Evolutionary conservation across 2,797 vertebrate genomes (phyloP).

Genomic region (Urocyon cinereoargenteus): DNA sequence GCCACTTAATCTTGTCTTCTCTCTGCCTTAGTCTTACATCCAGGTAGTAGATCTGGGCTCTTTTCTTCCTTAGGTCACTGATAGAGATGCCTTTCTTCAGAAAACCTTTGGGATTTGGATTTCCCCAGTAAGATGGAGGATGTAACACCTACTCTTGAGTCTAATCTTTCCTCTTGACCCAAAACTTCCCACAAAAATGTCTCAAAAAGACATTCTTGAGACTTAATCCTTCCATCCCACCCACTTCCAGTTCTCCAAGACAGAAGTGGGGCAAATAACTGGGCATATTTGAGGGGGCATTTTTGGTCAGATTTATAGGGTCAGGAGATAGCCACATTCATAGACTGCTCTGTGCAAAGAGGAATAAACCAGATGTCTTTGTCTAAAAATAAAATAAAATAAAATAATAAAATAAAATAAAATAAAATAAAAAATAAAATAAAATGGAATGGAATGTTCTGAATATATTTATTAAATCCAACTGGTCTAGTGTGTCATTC

Average conservation of each 20-base stretch:
- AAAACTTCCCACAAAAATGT: conserved; percentile 61
- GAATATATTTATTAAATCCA: neutral
- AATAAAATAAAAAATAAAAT: neutral
- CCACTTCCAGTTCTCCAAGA: conserved; percentile 48
- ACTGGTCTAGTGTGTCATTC: neutral
- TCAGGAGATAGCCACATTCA: conserved; percentile 49
- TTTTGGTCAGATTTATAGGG: conserved; percentile 40
- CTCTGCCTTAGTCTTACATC: neutral
- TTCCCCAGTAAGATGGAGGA: conserved; percentile 45
- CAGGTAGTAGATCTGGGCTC: conserved; percentile 2
- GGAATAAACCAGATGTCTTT: conserved; percentile 78
- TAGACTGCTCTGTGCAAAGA: conserved; percentile 12
- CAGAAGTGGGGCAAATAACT: neutral
- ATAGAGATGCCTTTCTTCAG: conserved; percentile 30
- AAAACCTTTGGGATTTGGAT: conserved; percentile 26
- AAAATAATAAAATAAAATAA: neutral
- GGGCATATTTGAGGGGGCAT: conserved; percentile 31
- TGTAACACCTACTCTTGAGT: neutral
- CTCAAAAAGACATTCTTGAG: conserved; percentile 83
- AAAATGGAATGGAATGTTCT: neutral
- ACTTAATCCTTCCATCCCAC: conserved; percentile 68
- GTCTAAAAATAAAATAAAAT: conserved; percentile 60
- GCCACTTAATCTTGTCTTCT: neutral
- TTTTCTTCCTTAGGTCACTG: neutral
- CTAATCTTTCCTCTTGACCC: conserved; percentile 5